phyloP scores from a whole-genome alignment of 2,113 vertebrate genomes.

The Pelecanoides urinatrix region DNA sequence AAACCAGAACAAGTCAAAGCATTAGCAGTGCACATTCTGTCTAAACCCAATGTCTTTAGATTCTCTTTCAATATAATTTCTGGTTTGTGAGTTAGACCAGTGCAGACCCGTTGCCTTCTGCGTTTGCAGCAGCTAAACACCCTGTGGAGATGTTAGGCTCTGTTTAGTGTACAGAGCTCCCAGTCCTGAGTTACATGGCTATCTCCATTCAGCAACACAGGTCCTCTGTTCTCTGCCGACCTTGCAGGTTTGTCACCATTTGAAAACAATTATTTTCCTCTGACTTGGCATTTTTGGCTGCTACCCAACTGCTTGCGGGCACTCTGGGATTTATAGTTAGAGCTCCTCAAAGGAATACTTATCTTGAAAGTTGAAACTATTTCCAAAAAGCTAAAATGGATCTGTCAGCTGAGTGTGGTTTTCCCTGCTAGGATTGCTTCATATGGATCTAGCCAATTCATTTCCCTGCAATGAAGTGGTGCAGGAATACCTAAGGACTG shows the following conservation, averaged over 20 bases:
- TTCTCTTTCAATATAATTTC: conserved; percentile 10
- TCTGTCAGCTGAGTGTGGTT: not conserved
- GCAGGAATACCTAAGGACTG: not conserved
- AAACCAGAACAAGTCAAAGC: not conserved
- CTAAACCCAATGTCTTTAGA: not conserved
- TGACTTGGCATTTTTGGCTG: conserved; percentile 35
- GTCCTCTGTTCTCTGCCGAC: conserved; percentile 3
- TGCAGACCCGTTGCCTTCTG: not conserved
- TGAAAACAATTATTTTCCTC: conserved; percentile 55
- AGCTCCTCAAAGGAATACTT: conserved; percentile 29
- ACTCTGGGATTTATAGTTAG: not conserved
- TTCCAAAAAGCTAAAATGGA: not conserved
- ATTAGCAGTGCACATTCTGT: not conserved
- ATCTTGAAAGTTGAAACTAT: not conserved
- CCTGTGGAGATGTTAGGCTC: not conserved
- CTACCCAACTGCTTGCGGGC: not conserved
- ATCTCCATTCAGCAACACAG: not conserved
- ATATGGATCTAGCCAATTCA: not conserved
- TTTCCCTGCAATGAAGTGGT: not conserved
- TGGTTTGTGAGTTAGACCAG: conserved; percentile 27
- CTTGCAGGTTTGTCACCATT: conserved; percentile 49
- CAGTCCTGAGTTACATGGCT: not conserved
- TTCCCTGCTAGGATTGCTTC: not conserved
- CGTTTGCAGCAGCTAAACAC: not conserved
- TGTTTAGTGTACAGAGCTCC: not conserved